These are phyloP conservation scores for Leptinotarsa haldemani DNA, from an alignment of 2,888 invertebrate genomes.

Conservation along the genomic window DNA sequence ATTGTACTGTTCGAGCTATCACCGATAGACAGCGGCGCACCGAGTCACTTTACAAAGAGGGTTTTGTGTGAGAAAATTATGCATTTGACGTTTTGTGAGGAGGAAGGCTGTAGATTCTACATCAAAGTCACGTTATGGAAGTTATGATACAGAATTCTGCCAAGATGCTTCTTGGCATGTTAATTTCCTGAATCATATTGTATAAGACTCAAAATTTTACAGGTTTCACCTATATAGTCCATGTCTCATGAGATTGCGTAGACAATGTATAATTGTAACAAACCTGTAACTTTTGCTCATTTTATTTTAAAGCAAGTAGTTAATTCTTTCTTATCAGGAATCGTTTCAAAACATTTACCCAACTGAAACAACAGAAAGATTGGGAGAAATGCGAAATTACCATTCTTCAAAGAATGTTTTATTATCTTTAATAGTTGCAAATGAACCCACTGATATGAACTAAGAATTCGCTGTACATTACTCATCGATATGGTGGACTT, in stretches of 20 bases:
- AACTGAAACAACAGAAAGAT: neutral
- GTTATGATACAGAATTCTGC: no score
- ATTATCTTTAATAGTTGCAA: slow-evolving; percentile 16
- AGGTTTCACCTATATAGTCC: no score
- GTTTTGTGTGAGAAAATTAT: neutral
- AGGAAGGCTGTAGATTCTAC: no score
- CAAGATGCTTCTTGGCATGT: no score
- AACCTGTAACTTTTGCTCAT: neutral
- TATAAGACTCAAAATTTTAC: no score
- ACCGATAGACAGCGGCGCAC: neutral
- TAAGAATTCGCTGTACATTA: neutral
- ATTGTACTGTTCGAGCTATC: slow-evolving; percentile 23
- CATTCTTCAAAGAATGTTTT: slow-evolving; percentile 3
- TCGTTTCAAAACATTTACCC: neutral
- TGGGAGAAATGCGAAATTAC: slow-evolving; percentile 11
- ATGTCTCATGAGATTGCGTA: no score
- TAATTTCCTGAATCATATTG: no score
- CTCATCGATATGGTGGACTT: slow-evolving; percentile 2
- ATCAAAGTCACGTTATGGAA: no score
- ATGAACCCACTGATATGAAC: neutral
- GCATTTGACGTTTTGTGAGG: no score
- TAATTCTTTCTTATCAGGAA: neutral
- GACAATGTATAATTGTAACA: no score
- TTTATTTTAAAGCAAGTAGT: neutral
- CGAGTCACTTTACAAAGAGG: neutral